Base-by-base conservation (phyloP, 2,113 vertebrate genomes). In the Gasterosteus aculeatus region DNA sequence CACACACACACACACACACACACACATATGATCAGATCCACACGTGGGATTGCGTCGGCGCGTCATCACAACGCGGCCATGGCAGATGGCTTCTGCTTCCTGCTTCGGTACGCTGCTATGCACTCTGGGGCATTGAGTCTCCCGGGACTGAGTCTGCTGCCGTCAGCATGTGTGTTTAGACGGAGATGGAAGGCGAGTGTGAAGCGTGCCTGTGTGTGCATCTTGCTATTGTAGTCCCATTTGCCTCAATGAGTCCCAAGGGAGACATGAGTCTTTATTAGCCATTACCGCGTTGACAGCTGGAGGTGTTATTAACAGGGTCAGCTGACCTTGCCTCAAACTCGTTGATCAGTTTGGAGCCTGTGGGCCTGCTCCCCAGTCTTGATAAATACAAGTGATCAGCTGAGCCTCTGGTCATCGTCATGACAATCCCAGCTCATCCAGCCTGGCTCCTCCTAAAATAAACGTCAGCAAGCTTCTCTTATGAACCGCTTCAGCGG, bases 31-130 rank as follows among this genome's bases (percentile, higher is more conserved):
- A 3, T 33, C 64, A 56, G 51, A 18, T 22, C 0, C 19, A 31
- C 66, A 35, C 41, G 7, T 16, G 77, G 74, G 60, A 60, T 19
- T 12, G 75, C 26, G 60, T 63, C 38, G 10, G 60, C 47, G 62
- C 57, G n/a, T 86, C 75, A 15, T 69, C 78, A 67, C 82, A 69
- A 58, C 71, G 53, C 18, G 26, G 26, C 18, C 0, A 8, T 7
- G 77, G 69, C 89, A 92, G 91, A 91, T 91, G 86, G 87, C 57
- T 14, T 5, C 54, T n/a, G 75, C 78, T 82, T 90, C 85, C 76
- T 87, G 80, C 86, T 83, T 82, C 64, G 74, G 78, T 73, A 83
- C 81, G 85, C 89, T 78, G 87, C 85, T 82, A n/a, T 83, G 85
- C 80, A 87, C 84, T 81, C 84, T 85, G 84, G 88, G 89, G 87